Conservation (phyloP, 37 sponge, comb jelly and placozoan species). For the Cladorhizidae sp. region DNA sequence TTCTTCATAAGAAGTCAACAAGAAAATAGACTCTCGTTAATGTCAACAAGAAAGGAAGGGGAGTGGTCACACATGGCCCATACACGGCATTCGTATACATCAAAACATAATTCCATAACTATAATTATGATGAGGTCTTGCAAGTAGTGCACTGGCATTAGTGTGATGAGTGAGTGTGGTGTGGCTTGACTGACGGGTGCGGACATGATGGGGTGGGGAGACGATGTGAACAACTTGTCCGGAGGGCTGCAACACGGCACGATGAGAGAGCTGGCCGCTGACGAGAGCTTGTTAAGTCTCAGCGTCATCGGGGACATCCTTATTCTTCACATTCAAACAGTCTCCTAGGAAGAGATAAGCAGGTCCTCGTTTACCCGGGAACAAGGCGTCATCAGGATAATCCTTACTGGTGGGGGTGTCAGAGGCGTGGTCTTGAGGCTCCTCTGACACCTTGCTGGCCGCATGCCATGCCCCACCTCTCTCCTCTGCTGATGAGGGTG, state of each 20-base stretch:
- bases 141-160: too few species aligned
- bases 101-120: too few species aligned
- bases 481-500: background rate
- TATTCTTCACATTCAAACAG: slow-evolving; percentile 6
- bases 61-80: too few species aligned
- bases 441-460: too few species aligned
- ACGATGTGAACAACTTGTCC: background rate
- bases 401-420: background rate
- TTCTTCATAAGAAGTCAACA: too few species aligned
- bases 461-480: background rate
- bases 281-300: background rate
- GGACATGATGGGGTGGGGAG: background rate
- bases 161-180: background rate
- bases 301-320: background rate
- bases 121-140: too few species aligned
- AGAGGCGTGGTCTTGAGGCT: too few species aligned
- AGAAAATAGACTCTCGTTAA: too few species aligned
- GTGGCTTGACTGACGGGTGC: background rate
- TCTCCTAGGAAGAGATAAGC: slow-evolving; percentile 17
- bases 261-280: background rate
- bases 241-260: background rate
- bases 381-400: slow-evolving; percentile 4
- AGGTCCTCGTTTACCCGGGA: slow-evolving; percentile 8
- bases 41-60: too few species aligned
- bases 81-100: too few species aligned